Percentiles rank a stretch among this genome's conserved stretches.
Conservation (phyloP, 2,797 vertebrate genomes). For the Decapterus maruadsi region DNA sequence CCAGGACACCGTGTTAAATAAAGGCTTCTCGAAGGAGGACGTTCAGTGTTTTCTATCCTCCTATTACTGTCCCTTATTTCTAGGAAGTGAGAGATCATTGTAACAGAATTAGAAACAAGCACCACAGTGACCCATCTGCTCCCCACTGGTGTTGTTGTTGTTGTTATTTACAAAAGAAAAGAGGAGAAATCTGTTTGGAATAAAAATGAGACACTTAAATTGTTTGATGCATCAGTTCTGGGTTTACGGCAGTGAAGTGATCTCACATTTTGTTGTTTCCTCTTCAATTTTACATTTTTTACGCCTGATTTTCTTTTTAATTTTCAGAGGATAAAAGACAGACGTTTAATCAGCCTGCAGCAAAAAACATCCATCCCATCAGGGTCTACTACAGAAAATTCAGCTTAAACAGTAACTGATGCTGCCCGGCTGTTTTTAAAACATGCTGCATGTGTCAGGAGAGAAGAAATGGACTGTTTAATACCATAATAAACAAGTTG, state of each 20-base stretch:
- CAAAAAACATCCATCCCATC: background rate
- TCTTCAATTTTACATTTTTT: background rate
- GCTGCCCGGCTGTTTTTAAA: too few species aligned
- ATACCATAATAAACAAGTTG: too few species aligned
- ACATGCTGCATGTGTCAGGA: too few species aligned
- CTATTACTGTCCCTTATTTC: background rate
- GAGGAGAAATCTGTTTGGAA: too few species aligned
- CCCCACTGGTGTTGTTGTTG: too few species aligned
- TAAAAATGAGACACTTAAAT: too few species aligned
- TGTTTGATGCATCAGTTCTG: background rate
- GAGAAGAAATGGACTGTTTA: too few species aligned
- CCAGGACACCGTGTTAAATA: background rate
- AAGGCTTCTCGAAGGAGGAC: background rate
- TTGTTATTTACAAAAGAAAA: too few species aligned
- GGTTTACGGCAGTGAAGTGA: background rate
- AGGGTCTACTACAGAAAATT: background rate
- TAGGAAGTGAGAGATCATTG: background rate
- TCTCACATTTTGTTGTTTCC: background rate
- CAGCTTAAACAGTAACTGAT: too few species aligned
- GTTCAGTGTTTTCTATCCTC: background rate
- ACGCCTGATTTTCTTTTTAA: too few species aligned
- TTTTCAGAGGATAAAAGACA: too few species aligned
- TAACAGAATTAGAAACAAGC: background rate
- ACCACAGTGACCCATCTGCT: background rate
- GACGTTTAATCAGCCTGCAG: background rate